A percentile compares a stretch with the other conserved stretches of the same genome.
phyloP scores from a whole-genome alignment of 2,797 vertebrate species.

The Enteromius radiatus region DNA sequence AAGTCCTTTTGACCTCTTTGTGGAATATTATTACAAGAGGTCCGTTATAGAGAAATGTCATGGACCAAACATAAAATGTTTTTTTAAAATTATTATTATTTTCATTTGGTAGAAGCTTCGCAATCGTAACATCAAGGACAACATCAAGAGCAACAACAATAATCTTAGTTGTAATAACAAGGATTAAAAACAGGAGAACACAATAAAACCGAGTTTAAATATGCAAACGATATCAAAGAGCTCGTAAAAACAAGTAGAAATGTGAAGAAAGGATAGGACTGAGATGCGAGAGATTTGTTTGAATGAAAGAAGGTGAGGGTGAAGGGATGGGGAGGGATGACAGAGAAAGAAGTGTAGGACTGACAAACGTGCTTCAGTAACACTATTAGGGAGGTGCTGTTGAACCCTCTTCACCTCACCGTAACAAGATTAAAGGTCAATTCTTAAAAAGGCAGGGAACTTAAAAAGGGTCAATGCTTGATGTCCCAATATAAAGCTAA shows the following conservation, averaged over 20 bases:
- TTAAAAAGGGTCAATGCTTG: constrained; percentile 28
- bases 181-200: constrained; percentile 78
- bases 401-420: constrained; percentile 18
- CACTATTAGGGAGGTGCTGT: constrained; percentile 21
- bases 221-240: constrained; percentile 79
- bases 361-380: constrained; percentile 33
- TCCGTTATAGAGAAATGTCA: constrained; percentile 67
- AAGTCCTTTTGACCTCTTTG: constrained; percentile 79
- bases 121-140: constrained; percentile 74
- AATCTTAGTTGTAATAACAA: constrained; percentile 64
- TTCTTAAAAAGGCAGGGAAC: constrained; percentile 41
- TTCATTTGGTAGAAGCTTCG: constrained; percentile 83
- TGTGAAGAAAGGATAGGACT: constrained; percentile 53
- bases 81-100: constrained; percentile 55
- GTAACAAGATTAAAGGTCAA: constrained; percentile 36
- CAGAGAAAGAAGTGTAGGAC: constrained; percentile 34
- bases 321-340: not conserved
- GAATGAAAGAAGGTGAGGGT: constrained; percentile 16
- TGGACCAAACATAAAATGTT: constrained; percentile 67
- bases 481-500: constrained; percentile 40
- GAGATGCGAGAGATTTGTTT: constrained; percentile 30
- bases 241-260: constrained; percentile 75
- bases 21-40: constrained; percentile 69
- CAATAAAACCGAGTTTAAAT: constrained; percentile 78
- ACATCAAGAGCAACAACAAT: constrained; percentile 73